phyloP scores from a whole-genome alignment of 2,888 invertebrate species.

The Cheilosia urbana region DNA sequence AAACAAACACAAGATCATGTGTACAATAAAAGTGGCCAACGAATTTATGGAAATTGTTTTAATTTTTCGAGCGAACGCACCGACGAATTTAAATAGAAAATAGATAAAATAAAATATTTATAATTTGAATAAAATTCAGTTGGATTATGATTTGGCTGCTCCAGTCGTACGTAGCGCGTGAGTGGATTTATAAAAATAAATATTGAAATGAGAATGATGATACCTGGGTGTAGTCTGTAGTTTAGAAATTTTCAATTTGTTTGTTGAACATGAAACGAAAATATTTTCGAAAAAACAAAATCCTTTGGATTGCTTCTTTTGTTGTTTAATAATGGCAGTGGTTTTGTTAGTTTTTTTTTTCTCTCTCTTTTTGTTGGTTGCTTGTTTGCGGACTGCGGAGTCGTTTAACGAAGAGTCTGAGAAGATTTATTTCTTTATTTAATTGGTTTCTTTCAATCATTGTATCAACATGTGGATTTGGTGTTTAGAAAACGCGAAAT shows the following conservation, averaged over 20 bases:
- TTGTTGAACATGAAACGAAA: neutral
- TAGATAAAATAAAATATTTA: neutral
- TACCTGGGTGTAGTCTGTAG: slow-evolving; percentile 7
- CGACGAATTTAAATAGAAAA: neutral
- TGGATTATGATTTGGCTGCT: neutral
- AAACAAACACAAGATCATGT: slow-evolving; percentile 49
- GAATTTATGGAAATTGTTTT: slow-evolving; percentile 35
- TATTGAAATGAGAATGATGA: neutral
- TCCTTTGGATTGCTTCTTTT: neutral
- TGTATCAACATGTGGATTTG: neutral
- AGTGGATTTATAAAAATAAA: neutral
- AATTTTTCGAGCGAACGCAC: neutral
- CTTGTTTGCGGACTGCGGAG: neutral
- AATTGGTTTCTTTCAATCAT: neutral
- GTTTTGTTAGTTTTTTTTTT: neutral
- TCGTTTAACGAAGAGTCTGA: neutral
- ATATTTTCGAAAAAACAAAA: slow-evolving; percentile 6
- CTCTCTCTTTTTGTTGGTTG: too few relatives aligned
- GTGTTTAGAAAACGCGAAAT: neutral
- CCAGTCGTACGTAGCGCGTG: neutral
- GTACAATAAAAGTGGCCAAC: slow-evolving; percentile 58
- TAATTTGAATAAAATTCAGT: neutral
- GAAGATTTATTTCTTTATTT: neutral
- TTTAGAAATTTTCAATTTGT: neutral
- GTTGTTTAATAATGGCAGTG: neutral